phyloP scores from a whole-genome alignment of 1,140 invertebrate species.

The Planococcus citri region DNA sequence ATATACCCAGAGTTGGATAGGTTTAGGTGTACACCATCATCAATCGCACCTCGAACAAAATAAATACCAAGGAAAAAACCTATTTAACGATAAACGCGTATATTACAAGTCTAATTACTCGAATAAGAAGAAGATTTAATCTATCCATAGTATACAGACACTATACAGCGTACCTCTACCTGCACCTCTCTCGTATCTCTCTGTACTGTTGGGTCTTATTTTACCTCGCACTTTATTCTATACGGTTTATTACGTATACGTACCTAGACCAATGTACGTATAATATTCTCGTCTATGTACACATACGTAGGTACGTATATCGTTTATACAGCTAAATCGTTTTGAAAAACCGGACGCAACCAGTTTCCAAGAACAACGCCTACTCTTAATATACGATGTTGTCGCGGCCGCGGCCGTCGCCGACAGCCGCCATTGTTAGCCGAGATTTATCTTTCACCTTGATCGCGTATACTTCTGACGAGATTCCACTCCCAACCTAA shows the following conservation, averaged over 20 bases:
- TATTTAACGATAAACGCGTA: too few relatives aligned
- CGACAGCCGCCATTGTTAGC: neutral
- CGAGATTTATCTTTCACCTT: conserved; percentile 19
- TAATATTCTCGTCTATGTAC: too few relatives aligned
- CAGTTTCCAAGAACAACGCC: conserved; percentile 18
- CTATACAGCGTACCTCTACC: too few relatives aligned
- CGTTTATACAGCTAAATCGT: neutral
- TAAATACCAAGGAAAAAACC: too few relatives aligned
- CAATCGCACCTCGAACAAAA: too few relatives aligned
- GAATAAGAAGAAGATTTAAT: neutral
- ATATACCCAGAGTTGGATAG: too few relatives aligned
- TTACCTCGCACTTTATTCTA: too few relatives aligned
- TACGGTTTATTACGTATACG: too few relatives aligned
- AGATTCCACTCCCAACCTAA: conserved; percentile 8
- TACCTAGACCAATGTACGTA: too few relatives aligned
- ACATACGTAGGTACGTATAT: too few relatives aligned
- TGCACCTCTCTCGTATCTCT: neutral
- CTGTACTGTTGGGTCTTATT: neutral
- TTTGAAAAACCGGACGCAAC: conserved; percentile 12
- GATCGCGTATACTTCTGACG: neutral
- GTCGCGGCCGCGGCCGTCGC: neutral
- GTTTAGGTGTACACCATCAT: too few relatives aligned
- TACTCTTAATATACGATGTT: neutral
- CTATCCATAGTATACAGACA: too few relatives aligned
- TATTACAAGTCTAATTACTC: neutral